Evolutionary conservation across 2,113 vertebrate species (phyloP).

Genomic region (Nycticebus coucang): DNA sequence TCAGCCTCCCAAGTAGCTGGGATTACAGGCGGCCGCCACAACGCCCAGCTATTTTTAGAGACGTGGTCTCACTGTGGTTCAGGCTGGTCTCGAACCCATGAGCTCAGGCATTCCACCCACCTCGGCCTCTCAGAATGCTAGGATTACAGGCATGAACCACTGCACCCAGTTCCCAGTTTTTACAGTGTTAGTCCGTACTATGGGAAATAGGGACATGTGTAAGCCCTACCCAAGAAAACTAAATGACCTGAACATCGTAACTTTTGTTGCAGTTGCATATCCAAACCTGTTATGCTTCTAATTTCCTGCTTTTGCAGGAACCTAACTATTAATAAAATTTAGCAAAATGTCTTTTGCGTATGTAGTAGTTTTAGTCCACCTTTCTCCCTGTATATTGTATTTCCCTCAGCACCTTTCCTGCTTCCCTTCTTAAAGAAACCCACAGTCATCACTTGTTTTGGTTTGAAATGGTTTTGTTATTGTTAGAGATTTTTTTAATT

Average conservation of each 20-base stretch:
- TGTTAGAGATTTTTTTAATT: slow-evolving; percentile 19
- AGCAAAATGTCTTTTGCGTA: neutral
- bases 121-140: too few species aligned
- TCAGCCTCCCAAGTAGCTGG: too few species aligned
- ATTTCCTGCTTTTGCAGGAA: neutral
- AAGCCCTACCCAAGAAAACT: neutral
- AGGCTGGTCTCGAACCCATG: too few species aligned
- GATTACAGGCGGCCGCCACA: too few species aligned
- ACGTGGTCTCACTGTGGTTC: too few species aligned
- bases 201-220: neutral
- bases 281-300: neutral
- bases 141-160: too few species aligned
- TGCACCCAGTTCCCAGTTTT: neutral
- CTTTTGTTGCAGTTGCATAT: neutral
- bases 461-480: slow-evolving; percentile 37
- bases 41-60: too few species aligned
- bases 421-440: neutral
- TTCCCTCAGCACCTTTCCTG: neutral
- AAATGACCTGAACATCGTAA: neutral
- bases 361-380: neutral
- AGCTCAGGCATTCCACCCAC: too few species aligned
- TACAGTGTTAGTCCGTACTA: neutral
- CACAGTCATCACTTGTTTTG: neutral
- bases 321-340: neutral
- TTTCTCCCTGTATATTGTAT: neutral